Evolutionary conservation across 53 echinoderm and acorn worm species (phyloP).

Genomic region (Stichopus horrens): DNA sequence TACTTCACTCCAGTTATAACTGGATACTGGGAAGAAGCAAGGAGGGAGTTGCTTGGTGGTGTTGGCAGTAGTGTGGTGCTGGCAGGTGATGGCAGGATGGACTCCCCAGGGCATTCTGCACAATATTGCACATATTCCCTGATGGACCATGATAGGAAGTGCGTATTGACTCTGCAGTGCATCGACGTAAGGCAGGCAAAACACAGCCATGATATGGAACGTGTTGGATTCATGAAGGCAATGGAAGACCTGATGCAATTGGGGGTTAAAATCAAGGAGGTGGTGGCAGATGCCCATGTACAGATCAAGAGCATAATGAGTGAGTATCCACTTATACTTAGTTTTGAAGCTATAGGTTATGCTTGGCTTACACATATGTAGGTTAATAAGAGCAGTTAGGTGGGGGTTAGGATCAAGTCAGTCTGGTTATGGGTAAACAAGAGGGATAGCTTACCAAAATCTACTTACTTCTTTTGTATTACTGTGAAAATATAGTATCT

Average conservation of each 20-base stretch:
- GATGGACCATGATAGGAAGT: constrained; percentile 17
- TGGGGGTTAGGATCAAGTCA: no score
- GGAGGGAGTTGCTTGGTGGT: background rate
- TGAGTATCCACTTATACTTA: background rate
- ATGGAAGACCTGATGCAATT: background rate
- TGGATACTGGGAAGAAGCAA: background rate
- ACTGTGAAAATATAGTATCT: no score
- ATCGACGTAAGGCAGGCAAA: constrained; percentile 12
- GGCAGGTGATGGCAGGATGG: constrained; percentile 21
- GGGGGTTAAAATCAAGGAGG: background rate
- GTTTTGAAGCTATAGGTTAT: background rate
- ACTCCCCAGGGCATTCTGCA: background rate
- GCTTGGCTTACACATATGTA: no score
- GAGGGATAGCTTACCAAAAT: no score
- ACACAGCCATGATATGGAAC: constrained; percentile 28
- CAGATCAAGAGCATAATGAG: constrained; percentile 13
- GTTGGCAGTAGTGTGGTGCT: background rate
- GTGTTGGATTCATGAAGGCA: background rate
- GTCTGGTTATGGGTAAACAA: no score
- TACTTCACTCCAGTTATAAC: background rate
- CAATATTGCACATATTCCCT: constrained; percentile 15
- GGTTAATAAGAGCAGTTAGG: no score
- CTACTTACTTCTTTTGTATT: no score
- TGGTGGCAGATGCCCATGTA: constrained; percentile 4
- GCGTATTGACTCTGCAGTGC: background rate